Evolutionary conservation across 1,140 invertebrate genomes (phyloP).

Genomic region (Lasaia peninsularis): DNA sequence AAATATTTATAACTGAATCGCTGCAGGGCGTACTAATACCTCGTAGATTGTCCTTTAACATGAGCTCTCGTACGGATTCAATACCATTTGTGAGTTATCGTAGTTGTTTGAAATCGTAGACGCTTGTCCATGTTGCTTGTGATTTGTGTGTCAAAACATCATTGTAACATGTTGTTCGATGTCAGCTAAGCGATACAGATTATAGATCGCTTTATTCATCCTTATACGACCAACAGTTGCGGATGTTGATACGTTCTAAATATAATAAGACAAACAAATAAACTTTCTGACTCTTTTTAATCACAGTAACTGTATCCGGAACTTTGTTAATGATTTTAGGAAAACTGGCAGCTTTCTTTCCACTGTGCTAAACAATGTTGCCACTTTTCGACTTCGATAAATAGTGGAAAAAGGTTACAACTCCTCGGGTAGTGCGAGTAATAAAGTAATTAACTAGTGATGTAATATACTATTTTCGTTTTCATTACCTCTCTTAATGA

Average conservation of each 20-base stretch:
- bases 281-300: too few relatives aligned
- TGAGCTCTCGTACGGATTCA: slow-evolving; percentile 15
- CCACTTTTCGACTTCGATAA: too few relatives aligned
- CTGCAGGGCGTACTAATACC: slow-evolving; percentile 39
- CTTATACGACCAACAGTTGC: neutral
- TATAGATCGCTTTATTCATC: slow-evolving; percentile 8
- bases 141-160: slow-evolving; percentile 8
- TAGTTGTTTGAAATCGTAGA: slow-evolving; percentile 4
- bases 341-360: too few relatives aligned
- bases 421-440: too few relatives aligned
- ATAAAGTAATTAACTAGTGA: too few relatives aligned
- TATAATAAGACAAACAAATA: too few relatives aligned
- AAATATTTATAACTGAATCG: slow-evolving; percentile 52
- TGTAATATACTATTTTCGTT: too few relatives aligned
- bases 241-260: neutral
- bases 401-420: too few relatives aligned
- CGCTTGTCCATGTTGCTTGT: neutral
- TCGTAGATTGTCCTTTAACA: slow-evolving; percentile 30
- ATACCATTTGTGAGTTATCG: slow-evolving; percentile 8
- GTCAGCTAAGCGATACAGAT: neutral
- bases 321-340: too few relatives aligned
- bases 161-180: slow-evolving; percentile 8
- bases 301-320: too few relatives aligned
- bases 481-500: too few relatives aligned
- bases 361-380: too few relatives aligned